These are phyloP conservation scores for Liposcelis brunnea DNA, from an alignment of 2,888 invertebrate genomes.

Conservation along the genomic window DNA sequence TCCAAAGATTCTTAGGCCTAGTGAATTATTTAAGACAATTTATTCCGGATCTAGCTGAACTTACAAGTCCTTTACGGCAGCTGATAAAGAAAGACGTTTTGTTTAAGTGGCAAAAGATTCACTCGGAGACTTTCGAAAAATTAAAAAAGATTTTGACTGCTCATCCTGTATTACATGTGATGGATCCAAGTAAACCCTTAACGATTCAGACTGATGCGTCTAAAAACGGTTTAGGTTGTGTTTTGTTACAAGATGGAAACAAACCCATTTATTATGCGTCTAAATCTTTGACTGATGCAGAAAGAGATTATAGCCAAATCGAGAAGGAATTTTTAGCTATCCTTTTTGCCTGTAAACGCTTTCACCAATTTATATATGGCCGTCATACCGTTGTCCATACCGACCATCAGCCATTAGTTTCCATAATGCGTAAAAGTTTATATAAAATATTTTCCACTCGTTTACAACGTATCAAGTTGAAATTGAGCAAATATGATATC, in stretches of 20 bases:
- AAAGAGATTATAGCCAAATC: slow-evolving; percentile 17
- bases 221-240: background rate
- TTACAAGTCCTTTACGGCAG: background rate
- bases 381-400: slow-evolving; percentile 10
- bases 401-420: slow-evolving; percentile 15
- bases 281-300: slow-evolving; percentile 1
- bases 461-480: slow-evolving; percentile 16
- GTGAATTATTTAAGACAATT: slow-evolving; percentile 5
- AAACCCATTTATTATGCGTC: slow-evolving; percentile 1
- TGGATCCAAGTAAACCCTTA: background rate
- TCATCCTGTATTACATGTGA: background rate
- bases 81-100: slow-evolving; percentile 1
- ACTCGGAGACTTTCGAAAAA: background rate
- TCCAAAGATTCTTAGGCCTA: slow-evolving; percentile 8
- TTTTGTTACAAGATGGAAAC: background rate
- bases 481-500: slow-evolving; percentile 17
- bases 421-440: slow-evolving; percentile 14
- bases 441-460: slow-evolving; percentile 15
- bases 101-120: background rate
- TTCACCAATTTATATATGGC: slow-evolving; percentile 17
- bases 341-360: slow-evolving; percentile 16
- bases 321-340: slow-evolving; percentile 19
- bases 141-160: background rate
- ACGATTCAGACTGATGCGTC: background rate
- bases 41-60: background rate